Evolutionary conservation across 2,888 invertebrate species (phyloP), one percentile per base, ranked within the genome.

Genomic region (Tetropium fuscum): DNA sequence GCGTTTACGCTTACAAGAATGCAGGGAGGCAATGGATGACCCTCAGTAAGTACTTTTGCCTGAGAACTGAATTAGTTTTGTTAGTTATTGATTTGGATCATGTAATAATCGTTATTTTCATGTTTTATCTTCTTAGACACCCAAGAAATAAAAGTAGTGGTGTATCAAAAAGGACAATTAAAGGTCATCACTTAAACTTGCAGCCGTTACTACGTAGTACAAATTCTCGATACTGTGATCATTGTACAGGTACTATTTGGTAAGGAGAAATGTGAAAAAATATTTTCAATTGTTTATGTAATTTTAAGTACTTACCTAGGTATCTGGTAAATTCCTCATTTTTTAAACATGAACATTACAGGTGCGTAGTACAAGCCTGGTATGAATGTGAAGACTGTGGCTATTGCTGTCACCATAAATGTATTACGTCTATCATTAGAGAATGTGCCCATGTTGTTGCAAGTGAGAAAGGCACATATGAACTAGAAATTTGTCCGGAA

Each of bases 201-300:
- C 89, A 90, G 71, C 85, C 85, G 8, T 76, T 83, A 11, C 62
- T 84, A 10, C 80, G 82, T 15, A 85, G 81, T 38, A 78, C 85
- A 4, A 78, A 81, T 34, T 80, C 83, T 16, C 83, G 84, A 15
- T 94, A 94, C 79, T 97, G 97, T 80, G 97, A 97, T 79, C 92
- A 93, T 72, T 98, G 98, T 78, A 92, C 94, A 49, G 90, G 92
- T 0, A 89, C 94, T 1, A 95, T 98, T 68, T 97, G 97, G 81
- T 80, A 75, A 68, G 44, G 5, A 25, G 2, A 13, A 36, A 13
- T 36, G 15, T 10, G 27, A 44, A 22, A 40, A 47, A 43, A 32
- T 59, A 57, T 22, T 49, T 49, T 44, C 7, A 3, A 27, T 27
- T 27, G n/a, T 3, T 27, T 8, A 25, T 25, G n/a, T n/a, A 25